phyloP scores from a whole-genome alignment of 1,140 invertebrate species.

The Eupeodes corollae region DNA sequence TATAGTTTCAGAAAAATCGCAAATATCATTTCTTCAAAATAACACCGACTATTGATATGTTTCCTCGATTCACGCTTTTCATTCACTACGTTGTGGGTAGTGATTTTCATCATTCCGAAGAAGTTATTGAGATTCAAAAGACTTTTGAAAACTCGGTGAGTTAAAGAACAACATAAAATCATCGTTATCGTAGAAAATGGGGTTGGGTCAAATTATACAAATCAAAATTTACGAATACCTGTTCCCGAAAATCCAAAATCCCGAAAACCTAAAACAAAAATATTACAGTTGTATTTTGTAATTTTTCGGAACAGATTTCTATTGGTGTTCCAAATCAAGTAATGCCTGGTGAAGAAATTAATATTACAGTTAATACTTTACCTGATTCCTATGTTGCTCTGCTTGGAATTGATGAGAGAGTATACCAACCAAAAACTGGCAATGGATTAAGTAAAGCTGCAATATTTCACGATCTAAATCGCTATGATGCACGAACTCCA shows the following conservation, averaged over 20 bases:
- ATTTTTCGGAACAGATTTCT: constrained; percentile 12
- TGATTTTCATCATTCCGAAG: constrained; percentile 3
- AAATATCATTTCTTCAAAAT: constrained; percentile 21
- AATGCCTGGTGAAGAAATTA: constrained; percentile 58
- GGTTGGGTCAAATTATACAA: no score
- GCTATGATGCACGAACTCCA: constrained; percentile 24
- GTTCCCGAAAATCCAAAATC: no score
- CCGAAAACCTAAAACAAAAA: no score
- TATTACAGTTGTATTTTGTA: no score
- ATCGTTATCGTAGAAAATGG: no score
- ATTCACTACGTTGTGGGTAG: neutral
- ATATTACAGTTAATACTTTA: constrained; percentile 60
- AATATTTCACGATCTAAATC: constrained; percentile 18
- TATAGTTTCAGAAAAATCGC: constrained; percentile 40
- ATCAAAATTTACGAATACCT: no score
- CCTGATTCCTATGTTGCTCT: constrained; percentile 77
- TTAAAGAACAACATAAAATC: no score
- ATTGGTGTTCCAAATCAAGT: constrained; percentile 39
- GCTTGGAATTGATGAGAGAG: constrained; percentile 76
- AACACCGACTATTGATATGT: neutral
- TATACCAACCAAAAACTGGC: constrained; percentile 51
- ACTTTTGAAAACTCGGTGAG: constrained; percentile 66
- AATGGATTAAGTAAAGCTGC: constrained; percentile 18
- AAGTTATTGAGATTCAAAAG: constrained; percentile 64
- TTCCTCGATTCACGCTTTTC: constrained; percentile 1